Conservation (phyloP, 2,888 invertebrate species). For the Lobophora halterata region DNA sequence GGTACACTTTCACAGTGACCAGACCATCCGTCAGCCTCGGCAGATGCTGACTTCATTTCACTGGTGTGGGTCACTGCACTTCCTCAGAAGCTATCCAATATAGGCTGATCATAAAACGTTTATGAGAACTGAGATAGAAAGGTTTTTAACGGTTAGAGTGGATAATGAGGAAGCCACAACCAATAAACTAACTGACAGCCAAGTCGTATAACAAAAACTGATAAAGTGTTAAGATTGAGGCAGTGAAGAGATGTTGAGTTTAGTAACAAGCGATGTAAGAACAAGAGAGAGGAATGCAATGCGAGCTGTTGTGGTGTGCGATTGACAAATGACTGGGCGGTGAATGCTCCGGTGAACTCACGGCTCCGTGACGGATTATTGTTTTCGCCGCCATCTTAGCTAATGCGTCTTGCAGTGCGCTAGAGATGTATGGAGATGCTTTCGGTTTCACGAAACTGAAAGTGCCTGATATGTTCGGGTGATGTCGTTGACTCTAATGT, state of each 20-base stretch:
- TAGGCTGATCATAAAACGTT: slow-evolving; percentile 8
- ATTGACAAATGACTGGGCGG: slow-evolving; percentile 63
- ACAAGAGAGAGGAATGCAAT: slow-evolving; percentile 37
- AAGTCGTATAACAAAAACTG: slow-evolving; percentile 15
- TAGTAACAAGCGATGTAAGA: slow-evolving; percentile 29
- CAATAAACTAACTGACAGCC: slow-evolving; percentile 12
- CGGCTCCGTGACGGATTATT: slow-evolving; percentile 64
- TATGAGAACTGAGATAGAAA: slow-evolving; percentile 3
- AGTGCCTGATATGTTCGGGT: slow-evolving; percentile 74
- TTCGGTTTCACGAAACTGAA: slow-evolving; percentile 79
- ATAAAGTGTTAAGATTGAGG: slow-evolving; percentile 18
- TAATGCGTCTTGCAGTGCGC: slow-evolving; percentile 56
- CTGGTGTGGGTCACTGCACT: slow-evolving; percentile 67
- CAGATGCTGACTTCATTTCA: slow-evolving; percentile 61
- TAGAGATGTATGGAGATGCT: slow-evolving; percentile 66
- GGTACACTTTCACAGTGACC: slow-evolving; percentile 64
- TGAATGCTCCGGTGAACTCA: slow-evolving; percentile 47
- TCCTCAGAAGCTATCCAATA: slow-evolving; percentile 23
- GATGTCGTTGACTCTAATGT: slow-evolving; percentile 76
- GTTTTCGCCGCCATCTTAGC: slow-evolving; percentile 66
- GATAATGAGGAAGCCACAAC: slow-evolving; percentile 5
- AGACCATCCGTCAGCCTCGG: slow-evolving; percentile 43
- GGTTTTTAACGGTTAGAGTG: slow-evolving; percentile 5
- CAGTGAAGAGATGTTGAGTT: slow-evolving; percentile 18
- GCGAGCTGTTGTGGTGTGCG: slow-evolving; percentile 30